A percentile compares a stretch with the other conserved stretches of the same genome.
Evolutionary conservation across 2,797 vertebrate genomes (phyloP).

Genomic region (Trichosurus vulpecula): DNA sequence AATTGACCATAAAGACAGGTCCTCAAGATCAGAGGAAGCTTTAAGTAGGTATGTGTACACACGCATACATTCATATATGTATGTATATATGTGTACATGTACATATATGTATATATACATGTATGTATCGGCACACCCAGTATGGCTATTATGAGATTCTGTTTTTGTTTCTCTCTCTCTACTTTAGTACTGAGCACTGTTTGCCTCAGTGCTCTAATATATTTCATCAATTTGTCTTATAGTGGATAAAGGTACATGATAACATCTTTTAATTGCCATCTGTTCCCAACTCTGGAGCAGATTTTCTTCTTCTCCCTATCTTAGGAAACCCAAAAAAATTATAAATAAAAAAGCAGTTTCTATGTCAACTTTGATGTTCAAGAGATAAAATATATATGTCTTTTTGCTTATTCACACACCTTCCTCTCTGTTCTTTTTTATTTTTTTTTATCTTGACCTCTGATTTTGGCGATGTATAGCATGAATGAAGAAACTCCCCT

Average conservation of each 20-base stretch:
- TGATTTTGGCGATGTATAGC: no score
- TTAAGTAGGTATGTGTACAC: not conserved
- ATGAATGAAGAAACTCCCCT: no score
- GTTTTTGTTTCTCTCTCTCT: conserved; percentile 35
- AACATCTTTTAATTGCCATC: conserved; percentile 66
- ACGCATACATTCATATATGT: no score
- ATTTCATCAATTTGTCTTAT: conserved; percentile 64
- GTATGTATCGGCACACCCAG: no score
- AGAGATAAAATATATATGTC: not conserved
- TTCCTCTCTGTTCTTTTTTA: not conserved
- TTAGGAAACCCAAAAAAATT: conserved; percentile 49
- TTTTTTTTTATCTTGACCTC: no score
- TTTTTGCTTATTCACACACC: not conserved
- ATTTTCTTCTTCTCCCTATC: conserved; percentile 42
- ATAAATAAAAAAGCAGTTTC: conserved; percentile 12
- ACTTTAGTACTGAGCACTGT: not conserved
- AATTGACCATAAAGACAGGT: not conserved
- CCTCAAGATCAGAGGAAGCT: not conserved
- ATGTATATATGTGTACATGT: no score
- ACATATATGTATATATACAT: no score
- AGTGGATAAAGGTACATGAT: conserved; percentile 55
- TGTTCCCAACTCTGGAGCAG: conserved; percentile 54
- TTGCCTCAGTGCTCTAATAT: conserved; percentile 65
- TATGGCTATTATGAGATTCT: conserved; percentile 40
- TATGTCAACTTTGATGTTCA: conserved; percentile 51